Conservation (phyloP, 2,888 invertebrate species). For the Exephanes ischioxanthus region DNA sequence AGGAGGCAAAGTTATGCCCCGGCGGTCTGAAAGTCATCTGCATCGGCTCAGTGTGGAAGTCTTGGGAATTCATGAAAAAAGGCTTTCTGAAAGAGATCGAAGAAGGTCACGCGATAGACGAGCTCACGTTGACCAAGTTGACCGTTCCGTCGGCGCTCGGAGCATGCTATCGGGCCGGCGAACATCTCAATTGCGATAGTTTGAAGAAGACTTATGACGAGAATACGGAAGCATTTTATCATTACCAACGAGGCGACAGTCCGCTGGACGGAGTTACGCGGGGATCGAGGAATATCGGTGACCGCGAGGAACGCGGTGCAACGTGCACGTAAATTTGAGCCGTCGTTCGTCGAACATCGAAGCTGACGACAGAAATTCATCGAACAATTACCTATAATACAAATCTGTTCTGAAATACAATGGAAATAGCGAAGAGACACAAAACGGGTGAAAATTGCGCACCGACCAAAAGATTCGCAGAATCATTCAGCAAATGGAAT, state of each 20-base stretch:
- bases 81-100: conserved; percentile 89
- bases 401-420: neutral
- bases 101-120: conserved; percentile 84
- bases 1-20: conserved; percentile 85
- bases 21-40: conserved; percentile 93
- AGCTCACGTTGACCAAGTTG: conserved; percentile 89
- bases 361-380: neutral
- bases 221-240: conserved; percentile 89
- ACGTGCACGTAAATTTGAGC: neutral
- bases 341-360: neutral
- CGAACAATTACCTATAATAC: neutral
- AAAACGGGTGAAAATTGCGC: neutral
- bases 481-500: neutral
- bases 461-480: no score
- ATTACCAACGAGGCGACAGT: conserved; percentile 83
- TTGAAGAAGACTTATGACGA: conserved; percentile 89
- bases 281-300: neutral
- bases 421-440: neutral
- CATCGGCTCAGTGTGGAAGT: conserved; percentile 98
- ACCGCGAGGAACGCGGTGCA: neutral
- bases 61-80: conserved; percentile 92
- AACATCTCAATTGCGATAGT: conserved; percentile 88
- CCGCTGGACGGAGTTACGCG: neutral
- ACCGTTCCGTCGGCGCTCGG: conserved; percentile 93
- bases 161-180: conserved; percentile 94